A percentile compares a stretch with the other conserved stretches of the same genome.
Evolutionary conservation across 2,797 vertebrate species (phyloP).

Genomic region (Schizothorax lantsangensis): DNA sequence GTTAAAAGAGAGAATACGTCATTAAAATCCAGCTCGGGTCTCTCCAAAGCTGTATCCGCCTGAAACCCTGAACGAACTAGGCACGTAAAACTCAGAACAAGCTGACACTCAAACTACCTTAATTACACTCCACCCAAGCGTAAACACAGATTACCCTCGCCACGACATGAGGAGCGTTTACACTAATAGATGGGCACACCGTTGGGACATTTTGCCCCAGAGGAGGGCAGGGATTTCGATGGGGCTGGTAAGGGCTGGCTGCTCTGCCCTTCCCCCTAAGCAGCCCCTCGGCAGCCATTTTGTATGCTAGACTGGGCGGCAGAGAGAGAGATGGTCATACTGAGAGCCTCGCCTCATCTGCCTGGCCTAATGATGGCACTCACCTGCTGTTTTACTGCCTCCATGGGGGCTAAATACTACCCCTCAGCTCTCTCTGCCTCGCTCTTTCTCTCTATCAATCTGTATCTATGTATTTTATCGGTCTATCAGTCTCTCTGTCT

Average conservation of each 20-base stretch:
- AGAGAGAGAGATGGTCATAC: constrained; percentile 84
- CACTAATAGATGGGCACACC: constrained; percentile 57
- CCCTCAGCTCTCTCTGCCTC: constrained; percentile 70
- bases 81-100: constrained; percentile 38
- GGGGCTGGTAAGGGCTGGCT: constrained; percentile 49
- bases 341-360: constrained; percentile 90
- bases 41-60: background rate
- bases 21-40: constrained; percentile 7
- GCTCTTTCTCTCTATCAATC: constrained; percentile 55
- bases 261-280: constrained; percentile 53
- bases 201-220: constrained; percentile 54
- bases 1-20: background rate
- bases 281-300: constrained; percentile 79
- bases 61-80: constrained; percentile 21
- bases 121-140: constrained; percentile 58
- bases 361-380: constrained; percentile 96
- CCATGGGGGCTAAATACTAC: constrained; percentile 88
- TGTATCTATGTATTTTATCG: constrained; percentile 62
- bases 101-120: constrained; percentile 52
- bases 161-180: constrained; percentile 49
- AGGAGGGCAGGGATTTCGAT: constrained; percentile 49
- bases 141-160: constrained; percentile 53
- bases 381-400: constrained; percentile 99
- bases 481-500: constrained; percentile 56
- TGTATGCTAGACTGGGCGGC: constrained; percentile 87